Evolutionary conservation across 2,113 vertebrate species (phyloP).

Genomic region (Eidolon helvum): DNA sequence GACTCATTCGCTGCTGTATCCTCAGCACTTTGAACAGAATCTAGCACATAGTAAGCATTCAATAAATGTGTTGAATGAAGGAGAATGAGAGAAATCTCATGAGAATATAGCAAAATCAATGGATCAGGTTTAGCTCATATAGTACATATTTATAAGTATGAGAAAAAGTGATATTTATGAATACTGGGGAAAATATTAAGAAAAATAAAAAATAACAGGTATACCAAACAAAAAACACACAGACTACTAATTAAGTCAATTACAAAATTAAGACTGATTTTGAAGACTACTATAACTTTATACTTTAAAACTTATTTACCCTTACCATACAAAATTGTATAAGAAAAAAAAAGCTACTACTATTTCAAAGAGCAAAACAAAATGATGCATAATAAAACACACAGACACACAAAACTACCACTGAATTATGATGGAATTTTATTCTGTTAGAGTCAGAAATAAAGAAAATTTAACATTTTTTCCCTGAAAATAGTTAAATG

Average conservation of each 20-base stretch:
- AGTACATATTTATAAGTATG: not conserved
- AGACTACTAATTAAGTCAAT: not conserved
- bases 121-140: not conserved
- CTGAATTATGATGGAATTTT: not conserved
- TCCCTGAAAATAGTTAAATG: not conserved
- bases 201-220: not conserved
- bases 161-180: not conserved
- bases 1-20: not conserved
- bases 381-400: not conserved
- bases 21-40: not conserved
- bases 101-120: not conserved
- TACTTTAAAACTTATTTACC: not conserved
- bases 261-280: not conserved
- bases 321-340: not conserved
- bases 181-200: not conserved
- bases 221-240: not conserved
- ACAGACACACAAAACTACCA: not conserved
- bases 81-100: not conserved
- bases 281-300: not conserved
- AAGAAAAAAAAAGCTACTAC: not conserved
- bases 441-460: not conserved
- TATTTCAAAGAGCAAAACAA: not conserved
- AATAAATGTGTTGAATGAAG: not conserved
- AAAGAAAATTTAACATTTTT: not conserved
- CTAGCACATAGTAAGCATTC: not conserved